Conservation (phyloP, 2,113 vertebrate species). For the Gracilinanus agilis region DNA sequence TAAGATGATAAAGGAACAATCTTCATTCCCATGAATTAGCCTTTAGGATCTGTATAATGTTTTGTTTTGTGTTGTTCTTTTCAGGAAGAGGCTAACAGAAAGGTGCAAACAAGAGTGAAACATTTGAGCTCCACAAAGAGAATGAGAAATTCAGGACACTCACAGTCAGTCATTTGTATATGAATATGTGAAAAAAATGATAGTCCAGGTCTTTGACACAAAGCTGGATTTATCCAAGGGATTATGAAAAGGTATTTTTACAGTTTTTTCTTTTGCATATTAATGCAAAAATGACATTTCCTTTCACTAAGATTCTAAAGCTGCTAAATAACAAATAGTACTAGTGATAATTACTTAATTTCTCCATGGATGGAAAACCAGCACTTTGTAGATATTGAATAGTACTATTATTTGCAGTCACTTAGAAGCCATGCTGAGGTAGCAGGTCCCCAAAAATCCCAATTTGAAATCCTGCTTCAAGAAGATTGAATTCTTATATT, state of each 20-base stretch:
- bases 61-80: background rate
- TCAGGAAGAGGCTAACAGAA: background rate
- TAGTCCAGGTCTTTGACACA: constrained; percentile 1
- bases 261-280: background rate
- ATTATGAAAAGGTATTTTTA: constrained; percentile 38
- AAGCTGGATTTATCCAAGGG: constrained; percentile 46
- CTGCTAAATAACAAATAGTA: background rate
- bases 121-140: background rate
- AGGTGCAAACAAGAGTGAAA: background rate
- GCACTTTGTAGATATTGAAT: background rate
- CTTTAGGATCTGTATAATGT: background rate
- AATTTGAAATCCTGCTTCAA: background rate
- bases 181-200: constrained; percentile 11
- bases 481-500: background rate
- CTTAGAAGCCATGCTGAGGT: background rate
- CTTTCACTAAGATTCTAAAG: constrained; percentile 31
- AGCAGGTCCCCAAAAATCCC: background rate
- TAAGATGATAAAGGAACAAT: background rate
- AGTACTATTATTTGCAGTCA: background rate
- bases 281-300: constrained; percentile 9
- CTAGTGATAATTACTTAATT: constrained; percentile 9
- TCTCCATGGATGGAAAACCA: background rate
- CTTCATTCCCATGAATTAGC: background rate
- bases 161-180: constrained; percentile 9
- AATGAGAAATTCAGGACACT: background rate